Conservation (phyloP, 92 coral and sea anemone genomes). For the Anthopleura xanthogrammica region DNA sequence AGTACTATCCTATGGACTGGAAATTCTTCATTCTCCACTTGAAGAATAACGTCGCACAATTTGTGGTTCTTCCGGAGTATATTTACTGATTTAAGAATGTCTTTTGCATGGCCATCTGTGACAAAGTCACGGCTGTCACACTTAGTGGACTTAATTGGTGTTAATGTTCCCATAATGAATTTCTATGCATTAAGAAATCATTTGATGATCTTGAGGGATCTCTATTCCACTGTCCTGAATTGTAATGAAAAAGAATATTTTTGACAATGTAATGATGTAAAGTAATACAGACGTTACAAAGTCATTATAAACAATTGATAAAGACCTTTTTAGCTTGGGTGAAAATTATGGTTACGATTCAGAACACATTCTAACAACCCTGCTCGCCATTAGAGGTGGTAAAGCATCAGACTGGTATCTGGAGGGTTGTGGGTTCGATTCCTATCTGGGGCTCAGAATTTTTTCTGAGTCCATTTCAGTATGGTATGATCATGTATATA, state of each 20-base stretch:
- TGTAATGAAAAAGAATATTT: background rate
- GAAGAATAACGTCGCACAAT: constrained; percentile 79
- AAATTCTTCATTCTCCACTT: constrained; percentile 74
- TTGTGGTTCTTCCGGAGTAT: constrained; percentile 66
- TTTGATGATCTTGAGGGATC: background rate
- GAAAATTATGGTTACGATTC: no score
- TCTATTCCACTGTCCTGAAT: background rate
- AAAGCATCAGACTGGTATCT: no score
- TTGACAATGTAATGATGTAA: background rate
- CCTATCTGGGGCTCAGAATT: no score
- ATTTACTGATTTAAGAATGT: constrained; percentile 81
- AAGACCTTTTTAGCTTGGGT: no score
- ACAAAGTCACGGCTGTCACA: constrained; percentile 46
- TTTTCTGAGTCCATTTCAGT: no score
- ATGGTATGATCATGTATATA: no score
- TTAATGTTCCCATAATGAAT: background rate
- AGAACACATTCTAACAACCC: no score
- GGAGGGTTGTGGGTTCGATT: no score
- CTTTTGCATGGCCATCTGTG: constrained; percentile 81
- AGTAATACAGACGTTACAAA: no score
- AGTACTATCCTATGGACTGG: constrained; percentile 91
- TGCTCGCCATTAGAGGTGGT: no score
- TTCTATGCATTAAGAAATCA: background rate
- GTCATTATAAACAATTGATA: no score
- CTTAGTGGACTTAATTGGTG: constrained; percentile 30